Evolutionary conservation across 2,797 vertebrate species (phyloP), one percentile per base, ranked within the genome.

Genomic region (Agapornis canus): DNA sequence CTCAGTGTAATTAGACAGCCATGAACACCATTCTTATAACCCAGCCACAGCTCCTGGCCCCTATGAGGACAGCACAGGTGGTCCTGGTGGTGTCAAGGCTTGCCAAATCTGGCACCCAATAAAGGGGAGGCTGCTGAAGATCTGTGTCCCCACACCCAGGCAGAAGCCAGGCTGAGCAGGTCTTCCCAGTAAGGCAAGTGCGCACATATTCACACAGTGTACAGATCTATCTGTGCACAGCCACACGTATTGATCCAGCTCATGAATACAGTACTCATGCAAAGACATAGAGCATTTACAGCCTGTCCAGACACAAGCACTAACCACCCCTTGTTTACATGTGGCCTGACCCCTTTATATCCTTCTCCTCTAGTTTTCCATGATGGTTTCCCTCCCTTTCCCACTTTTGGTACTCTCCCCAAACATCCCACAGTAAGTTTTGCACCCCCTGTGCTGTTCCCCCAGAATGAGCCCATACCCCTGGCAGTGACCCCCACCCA

Each of bases 71-170:
- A 59, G 23, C 49, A 37, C 6, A 1, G 9, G 8, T n/a, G 6
- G 6, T 42, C 10, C 20, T 2, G 0, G 15, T 0, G 1, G 48
- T 8, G 32, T 18, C 56, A 78, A 72, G 29, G 29, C 22, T 76
- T 10, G 2, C 11, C 1, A 0, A 77, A 40, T n/a, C 48, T 42
- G 39, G 11, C 1, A 0, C 18, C 11, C 0, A 0, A 8, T 6
- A 52, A 21, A 54, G 66, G 12, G 16, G 23, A 59, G 7, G 52
- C 27, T 59, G 49, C 6, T 0, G 1, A 51, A 42, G 15, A 51
- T 31, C 8, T 0, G 0, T 6, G 15, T 16, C 23, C 17, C 49
- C 13, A 40, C 4, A 3, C 16, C 23, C 12, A 79, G 51, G 39
- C 32, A 78, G 39, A 63, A 78, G 32, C 37, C 43, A 82, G 54